phyloP scores from a whole-genome alignment of 2,888 invertebrate genomes.

The Gortyna flavago region DNA sequence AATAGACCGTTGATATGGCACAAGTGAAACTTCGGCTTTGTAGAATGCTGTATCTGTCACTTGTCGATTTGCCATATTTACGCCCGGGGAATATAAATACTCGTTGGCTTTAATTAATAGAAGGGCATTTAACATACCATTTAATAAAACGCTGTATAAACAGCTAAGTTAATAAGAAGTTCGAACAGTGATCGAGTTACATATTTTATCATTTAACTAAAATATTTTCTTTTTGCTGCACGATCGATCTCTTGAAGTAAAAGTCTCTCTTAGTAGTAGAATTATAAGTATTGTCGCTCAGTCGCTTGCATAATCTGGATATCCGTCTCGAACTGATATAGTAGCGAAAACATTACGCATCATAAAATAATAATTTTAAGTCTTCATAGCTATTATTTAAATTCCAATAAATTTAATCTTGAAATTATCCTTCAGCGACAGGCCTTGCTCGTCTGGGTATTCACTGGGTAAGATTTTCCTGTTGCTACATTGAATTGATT shows the following conservation, averaged over 20 bases:
- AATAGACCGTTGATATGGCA: neutral
- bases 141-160: neutral
- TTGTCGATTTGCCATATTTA: neutral
- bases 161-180: neutral
- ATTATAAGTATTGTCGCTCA: neutral
- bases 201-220: neutral
- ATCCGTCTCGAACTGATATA: neutral
- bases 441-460: neutral
- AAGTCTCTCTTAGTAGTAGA: neutral
- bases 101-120: neutral
- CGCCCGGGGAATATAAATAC: neutral
- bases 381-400: neutral
- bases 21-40: neutral
- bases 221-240: neutral
- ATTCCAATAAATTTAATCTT: constrained; percentile 5
- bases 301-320: neutral
- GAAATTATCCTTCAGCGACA: neutral
- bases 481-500: neutral
- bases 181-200: neutral
- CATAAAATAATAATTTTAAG: no score
- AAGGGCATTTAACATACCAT: neutral
- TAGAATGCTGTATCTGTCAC: no score
- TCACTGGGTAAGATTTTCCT: neutral
- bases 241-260: neutral
- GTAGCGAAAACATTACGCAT: neutral